These are phyloP conservation scores for Epistrophe grossulariae DNA, from an alignment of 2,888 invertebrate genomes.

Conservation along the genomic window DNA sequence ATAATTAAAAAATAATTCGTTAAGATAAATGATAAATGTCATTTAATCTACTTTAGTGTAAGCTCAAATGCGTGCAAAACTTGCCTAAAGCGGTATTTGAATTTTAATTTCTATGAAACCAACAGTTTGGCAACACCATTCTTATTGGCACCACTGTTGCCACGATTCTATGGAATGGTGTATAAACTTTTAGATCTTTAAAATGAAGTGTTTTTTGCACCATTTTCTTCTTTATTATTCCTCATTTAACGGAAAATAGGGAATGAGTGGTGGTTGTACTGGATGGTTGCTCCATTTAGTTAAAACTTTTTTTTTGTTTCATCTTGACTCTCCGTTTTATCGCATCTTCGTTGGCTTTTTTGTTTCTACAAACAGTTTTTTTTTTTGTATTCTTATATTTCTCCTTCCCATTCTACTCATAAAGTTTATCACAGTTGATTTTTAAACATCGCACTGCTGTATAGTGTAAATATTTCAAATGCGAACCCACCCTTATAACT, in stretches of 20 bases:
- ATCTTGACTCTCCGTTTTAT: constrained; percentile 29
- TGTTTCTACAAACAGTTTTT: not conserved
- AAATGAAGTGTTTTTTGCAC: constrained; percentile 46
- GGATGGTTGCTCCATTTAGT: constrained; percentile 66
- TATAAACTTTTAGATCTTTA: constrained; percentile 54
- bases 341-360: constrained; percentile 25
- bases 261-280: constrained; percentile 19
- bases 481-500: constrained; percentile 47
- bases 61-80: too few species aligned
- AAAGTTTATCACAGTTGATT: constrained; percentile 63
- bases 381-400: not conserved
- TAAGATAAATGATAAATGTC: too few species aligned
- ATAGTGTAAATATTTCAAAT: constrained; percentile 72
- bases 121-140: constrained; percentile 26
- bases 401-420: constrained; percentile 14
- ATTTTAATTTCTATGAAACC: too few species aligned
- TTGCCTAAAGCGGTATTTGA: too few species aligned
- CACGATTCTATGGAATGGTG: constrained; percentile 22
- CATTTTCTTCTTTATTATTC: constrained; percentile 57
- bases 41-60: too few species aligned
- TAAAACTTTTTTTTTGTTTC: constrained; percentile 31
- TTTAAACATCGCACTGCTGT: constrained; percentile 67
- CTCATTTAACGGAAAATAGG: constrained; percentile 6
- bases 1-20: too few species aligned
- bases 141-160: constrained; percentile 1